A percentile compares a stretch with the other conserved stretches of the same genome.
Conservation (phyloP, 1,140 invertebrate species). For the Solen grandis region DNA sequence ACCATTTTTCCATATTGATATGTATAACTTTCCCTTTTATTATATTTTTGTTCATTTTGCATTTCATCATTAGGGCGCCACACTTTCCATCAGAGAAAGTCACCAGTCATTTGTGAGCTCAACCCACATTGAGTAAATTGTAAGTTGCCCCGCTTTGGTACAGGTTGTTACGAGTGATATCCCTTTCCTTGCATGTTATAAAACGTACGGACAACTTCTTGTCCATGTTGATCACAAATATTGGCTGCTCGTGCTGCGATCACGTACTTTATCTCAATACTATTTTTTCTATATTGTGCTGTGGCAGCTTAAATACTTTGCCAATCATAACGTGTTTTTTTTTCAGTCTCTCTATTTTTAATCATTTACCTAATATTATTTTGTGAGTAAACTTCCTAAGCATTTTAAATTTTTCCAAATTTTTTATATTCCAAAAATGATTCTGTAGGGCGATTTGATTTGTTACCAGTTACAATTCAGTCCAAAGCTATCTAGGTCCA, state of each 20-base stretch:
- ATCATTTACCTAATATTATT: too few relatives aligned
- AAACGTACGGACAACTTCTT: too few relatives aligned
- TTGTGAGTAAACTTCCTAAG: too few relatives aligned
- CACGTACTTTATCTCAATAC: neutral
- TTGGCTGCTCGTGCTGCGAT: neutral
- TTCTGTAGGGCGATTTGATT: too few relatives aligned
- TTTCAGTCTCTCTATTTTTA: too few relatives aligned
- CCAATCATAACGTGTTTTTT: too few relatives aligned
- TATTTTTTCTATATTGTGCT: constrained; percentile 11
- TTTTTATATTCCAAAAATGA: too few relatives aligned
- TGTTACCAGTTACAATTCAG: too few relatives aligned
- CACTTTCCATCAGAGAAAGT: constrained; percentile 45
- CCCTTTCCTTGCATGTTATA: constrained; percentile 6
- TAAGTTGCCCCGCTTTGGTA: constrained; percentile 28
- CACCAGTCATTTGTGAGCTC: constrained; percentile 27
- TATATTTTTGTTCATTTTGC: neutral
- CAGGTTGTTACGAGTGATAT: constrained; percentile 16
- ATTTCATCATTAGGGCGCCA: constrained; percentile 31
- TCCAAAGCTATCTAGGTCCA: too few relatives aligned
- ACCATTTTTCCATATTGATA: constrained; percentile 13
- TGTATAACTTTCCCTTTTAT: too few relatives aligned
- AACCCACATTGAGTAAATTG: constrained; percentile 30
- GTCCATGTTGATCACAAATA: neutral
- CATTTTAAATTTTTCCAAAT: too few relatives aligned
- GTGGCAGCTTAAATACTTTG: constrained; percentile 1